Percentiles rank a stretch among this genome's conserved stretches.
Evolutionary conservation across 2,113 vertebrate genomes (phyloP).

Genomic region (Craseonycteris thonglongyai): DNA sequence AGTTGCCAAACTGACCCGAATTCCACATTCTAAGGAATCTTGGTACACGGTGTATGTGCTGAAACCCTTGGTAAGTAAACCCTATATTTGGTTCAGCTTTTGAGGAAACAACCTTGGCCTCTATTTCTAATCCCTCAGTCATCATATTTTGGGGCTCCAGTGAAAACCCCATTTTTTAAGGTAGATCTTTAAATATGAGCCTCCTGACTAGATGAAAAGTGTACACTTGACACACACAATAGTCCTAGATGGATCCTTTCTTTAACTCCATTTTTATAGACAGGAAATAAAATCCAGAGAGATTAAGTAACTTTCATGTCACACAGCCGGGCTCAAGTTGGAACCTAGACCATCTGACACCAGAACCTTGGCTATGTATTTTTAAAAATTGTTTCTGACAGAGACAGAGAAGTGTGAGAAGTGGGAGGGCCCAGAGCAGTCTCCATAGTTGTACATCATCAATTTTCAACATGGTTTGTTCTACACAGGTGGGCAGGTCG

Average conservation of each 20-base stretch:
- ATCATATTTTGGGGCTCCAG: background rate
- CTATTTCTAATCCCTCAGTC: background rate
- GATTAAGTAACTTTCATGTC: background rate
- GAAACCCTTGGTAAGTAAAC: background rate
- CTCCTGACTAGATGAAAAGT: background rate
- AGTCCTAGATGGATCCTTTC: background rate
- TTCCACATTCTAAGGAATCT: background rate
- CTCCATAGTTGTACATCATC: too few relatives aligned
- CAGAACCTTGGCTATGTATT: background rate
- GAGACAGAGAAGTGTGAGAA: too few relatives aligned
- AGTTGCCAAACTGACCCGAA: background rate
- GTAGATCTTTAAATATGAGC: background rate
- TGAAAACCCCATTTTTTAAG: background rate
- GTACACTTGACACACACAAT: background rate
- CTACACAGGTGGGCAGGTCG: too few relatives aligned
- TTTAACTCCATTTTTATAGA: background rate
- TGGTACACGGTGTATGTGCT: rapidly evolving
- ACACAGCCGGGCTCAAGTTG: background rate
- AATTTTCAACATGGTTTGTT: too few relatives aligned
- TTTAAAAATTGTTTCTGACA: too few relatives aligned
- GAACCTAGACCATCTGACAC: background rate
- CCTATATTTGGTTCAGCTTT: background rate
- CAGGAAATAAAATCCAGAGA: background rate
- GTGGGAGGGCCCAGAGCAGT: too few relatives aligned
- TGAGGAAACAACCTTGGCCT: background rate